Evolutionary conservation across 2,888 invertebrate species (phyloP), one percentile per base, ranked within the genome.

Genomic region (Sialis lutaria): DNA sequence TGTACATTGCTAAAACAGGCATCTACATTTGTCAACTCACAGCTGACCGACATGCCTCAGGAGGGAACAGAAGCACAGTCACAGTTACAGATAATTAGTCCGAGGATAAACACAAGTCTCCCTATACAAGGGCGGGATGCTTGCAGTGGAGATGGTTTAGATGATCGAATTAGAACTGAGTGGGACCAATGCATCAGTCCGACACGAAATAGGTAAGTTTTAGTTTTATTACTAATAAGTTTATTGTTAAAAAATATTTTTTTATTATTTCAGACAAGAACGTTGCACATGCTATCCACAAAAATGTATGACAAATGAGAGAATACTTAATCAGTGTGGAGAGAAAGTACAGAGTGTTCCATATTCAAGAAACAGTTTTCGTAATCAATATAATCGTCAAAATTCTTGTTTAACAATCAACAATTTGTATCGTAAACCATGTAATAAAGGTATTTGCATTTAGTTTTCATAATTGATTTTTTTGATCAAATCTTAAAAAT

Each of bases 181-280:
- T 47, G 47, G 47, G 47, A 47, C 35, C 47, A 47, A 42, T 13
- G 42, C n/a, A 42, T 22, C 22, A 22, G 22, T 22, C 22, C 22
- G 4, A 22, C 22, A 22, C 22, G 22, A 22, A 22, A 22, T 22
- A 22, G 22, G 22, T 22, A 22, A 22, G 22, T 22, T 22, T 22
- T 22, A 22, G 22, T 22, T 22, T 22, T 22, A 22, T 22, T 2
- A 22, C 22, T 22, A 22, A 22, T 22, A 22, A 22, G 22, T 22
- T 22, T 22, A 22, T 4, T 22, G 22, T 22, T 22, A 22, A 22
- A 2, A 22, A 22, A 22, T 22, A 22, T 2, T 13, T 22, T 35
- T 42, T 30, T 7, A 46, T n/a, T 13, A 4, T 10, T 33, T 13
- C 10, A 33, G 10, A 9, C 47, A 41, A 34, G 33, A 31, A 7